Conservation (phyloP, 2,113 vertebrate genomes). For the Calidris pygmaea region DNA sequence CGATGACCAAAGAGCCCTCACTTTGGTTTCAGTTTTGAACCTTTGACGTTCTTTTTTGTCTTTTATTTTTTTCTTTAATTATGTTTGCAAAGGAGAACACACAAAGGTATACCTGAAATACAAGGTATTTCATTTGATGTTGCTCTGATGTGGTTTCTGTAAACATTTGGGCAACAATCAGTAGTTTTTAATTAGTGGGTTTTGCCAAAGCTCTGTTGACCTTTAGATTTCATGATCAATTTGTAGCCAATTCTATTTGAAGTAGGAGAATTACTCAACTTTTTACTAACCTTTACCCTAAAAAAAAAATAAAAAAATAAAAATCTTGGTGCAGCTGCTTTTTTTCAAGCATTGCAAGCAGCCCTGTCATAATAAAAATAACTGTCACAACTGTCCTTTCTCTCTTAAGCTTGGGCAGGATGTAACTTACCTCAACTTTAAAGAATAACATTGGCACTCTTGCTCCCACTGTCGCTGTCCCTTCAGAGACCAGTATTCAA, state of each 20-base stretch:
- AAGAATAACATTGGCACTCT: constrained; percentile 55
- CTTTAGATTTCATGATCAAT: neutral
- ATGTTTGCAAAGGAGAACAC: neutral
- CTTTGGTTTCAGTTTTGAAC: neutral
- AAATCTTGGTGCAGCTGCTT: neutral
- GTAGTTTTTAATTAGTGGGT: neutral
- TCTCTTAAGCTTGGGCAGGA: neutral
- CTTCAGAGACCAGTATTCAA: constrained; percentile 63
- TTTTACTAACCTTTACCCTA: neutral
- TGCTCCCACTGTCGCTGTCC: constrained; percentile 26
- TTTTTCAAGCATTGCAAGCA: neutral
- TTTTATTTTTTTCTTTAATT: neutral
- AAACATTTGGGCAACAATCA: neutral
- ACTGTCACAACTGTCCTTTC: neutral
- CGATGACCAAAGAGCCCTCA: neutral
- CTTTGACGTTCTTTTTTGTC: neutral
- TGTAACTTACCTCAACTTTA: constrained; percentile 44
- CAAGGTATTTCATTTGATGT: neutral
- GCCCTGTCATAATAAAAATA: neutral
- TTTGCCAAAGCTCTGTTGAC: neutral
- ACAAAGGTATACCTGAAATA: neutral
- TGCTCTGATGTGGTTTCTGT: neutral
- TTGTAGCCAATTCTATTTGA: neutral
- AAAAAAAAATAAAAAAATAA: neutral
- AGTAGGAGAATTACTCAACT: neutral